Evolutionary conservation across 2,797 vertebrate species (phyloP), one percentile per base, ranked within the genome.

Genomic region (Hypotaenidia philippensis): DNA sequence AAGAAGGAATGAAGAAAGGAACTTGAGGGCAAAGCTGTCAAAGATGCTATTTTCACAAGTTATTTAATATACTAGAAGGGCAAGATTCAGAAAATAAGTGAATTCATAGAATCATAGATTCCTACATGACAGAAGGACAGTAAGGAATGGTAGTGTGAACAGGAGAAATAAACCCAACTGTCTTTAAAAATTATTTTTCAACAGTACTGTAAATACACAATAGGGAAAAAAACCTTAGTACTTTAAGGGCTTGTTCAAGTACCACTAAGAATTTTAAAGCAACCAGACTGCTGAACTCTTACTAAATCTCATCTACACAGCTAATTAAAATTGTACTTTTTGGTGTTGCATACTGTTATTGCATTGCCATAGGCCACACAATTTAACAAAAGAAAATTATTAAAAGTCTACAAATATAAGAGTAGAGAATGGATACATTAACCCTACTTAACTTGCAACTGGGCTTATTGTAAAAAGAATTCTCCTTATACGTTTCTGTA

Each of bases 51-150:
- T 66, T 89, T 86, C 41, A 82, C n/a, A 74, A 34, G 2, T 16
- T 41, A 41, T 22, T 71, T 60, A 53, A 53, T n/a, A 44, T 10
- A 21, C 6, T 15, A 56, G 52, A 75, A 40, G 2, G 6, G 12
- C 13, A 88, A 65, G 53, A 81, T 64, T 60, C 50, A 50, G 25
- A 71, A 66, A 80, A 41, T 16, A 2, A 79, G 7, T 61, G 31
- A 76, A 69, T 77, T 72, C 20, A 56, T 6, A 57, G 47, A 80
- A 38, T 32, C 25, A n/a, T 6, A 49, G 23, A 60, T 69, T 85
- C 7, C 38, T 74, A 36, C 0, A 0, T 52, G 27, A 44, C 1
- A 38, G 38, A 77, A 55, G 14, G n/a, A 65, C 61, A 10, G 26
- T 64, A 53, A 72, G 11, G 15, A 87, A 89, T 38, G 13, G 21